Percentiles rank a stretch among this genome's conserved stretches.
phyloP scores from a whole-genome alignment of 2,113 vertebrate genomes.

The Notothenia rossii region DNA sequence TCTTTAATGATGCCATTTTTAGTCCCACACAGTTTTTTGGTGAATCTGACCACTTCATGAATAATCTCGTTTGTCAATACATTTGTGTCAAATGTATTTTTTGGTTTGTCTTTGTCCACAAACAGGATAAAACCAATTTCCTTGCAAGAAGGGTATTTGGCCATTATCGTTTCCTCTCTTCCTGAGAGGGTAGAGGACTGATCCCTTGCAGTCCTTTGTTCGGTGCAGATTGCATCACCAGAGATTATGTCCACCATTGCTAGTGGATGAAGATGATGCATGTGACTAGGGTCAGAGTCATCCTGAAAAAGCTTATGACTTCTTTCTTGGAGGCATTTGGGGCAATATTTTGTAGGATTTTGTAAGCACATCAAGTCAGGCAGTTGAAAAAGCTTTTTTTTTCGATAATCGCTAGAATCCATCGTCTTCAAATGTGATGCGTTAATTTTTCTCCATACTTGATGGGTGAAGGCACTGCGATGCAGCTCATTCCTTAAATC shows the following conservation, averaged over 20 bases:
- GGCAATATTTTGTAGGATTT: too few species aligned
- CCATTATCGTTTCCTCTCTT: constrained; percentile 11
- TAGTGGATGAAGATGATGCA: background rate
- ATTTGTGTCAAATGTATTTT: rapidly evolving
- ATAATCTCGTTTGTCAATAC: constrained; percentile 8
- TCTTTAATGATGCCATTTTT: background rate
- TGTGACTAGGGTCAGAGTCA: background rate
- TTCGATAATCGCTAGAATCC: too few species aligned
- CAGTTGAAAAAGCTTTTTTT: constrained; percentile 18
- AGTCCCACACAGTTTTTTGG: constrained; percentile 17
- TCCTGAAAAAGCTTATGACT: background rate
- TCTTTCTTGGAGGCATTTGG: constrained; percentile 35
- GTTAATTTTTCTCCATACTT: rapidly evolving
- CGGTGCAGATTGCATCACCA: background rate
- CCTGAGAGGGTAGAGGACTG: background rate
- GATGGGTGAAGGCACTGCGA: constrained; percentile 4
- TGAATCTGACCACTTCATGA: constrained; percentile 11
- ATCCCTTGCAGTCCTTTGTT: background rate
- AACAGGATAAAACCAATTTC: constrained; percentile 41
- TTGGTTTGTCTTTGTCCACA: constrained; percentile 26
- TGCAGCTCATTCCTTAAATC: constrained; percentile 20
- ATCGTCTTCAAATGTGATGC: background rate
- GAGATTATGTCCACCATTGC: background rate
- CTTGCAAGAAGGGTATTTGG: constrained; percentile 21
- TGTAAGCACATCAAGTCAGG: constrained; percentile 25